Percentiles rank a stretch among this genome's conserved stretches.
phyloP scores from a whole-genome alignment of 2,888 invertebrate species.

The Dynastes grantii region DNA sequence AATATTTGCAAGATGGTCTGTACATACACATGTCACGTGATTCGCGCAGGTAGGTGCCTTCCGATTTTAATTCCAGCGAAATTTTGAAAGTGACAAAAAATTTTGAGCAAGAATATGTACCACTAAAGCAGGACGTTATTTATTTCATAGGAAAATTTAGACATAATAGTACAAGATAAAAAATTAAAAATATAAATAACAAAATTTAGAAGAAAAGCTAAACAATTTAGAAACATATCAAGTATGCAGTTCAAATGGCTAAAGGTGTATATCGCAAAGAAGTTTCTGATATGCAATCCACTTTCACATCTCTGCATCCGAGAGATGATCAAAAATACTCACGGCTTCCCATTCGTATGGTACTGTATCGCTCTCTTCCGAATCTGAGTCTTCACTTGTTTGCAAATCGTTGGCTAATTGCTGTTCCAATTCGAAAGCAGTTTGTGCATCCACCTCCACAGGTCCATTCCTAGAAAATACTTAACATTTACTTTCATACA shows the following conservation, averaged over 20 bases:
- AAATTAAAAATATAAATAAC: too few relatives aligned
- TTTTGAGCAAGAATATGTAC: too few relatives aligned
- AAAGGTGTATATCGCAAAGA: background rate
- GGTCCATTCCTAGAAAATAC: conserved; percentile 74
- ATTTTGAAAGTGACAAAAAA: too few relatives aligned
- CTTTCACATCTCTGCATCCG: conserved; percentile 40
- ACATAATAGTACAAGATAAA: too few relatives aligned
- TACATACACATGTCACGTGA: too few relatives aligned
- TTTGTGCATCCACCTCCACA: conserved; percentile 74
- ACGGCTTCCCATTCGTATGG: conserved; percentile 89
- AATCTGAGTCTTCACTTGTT: conserved; percentile 76
- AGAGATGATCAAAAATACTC: conserved; percentile 61
- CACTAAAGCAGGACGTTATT: too few relatives aligned
- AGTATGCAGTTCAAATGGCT: background rate
- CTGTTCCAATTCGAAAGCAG: conserved; percentile 77
- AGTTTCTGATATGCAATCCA: too few relatives aligned
- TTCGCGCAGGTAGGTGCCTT: too few relatives aligned
- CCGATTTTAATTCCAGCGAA: too few relatives aligned
- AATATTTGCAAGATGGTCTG: too few relatives aligned
- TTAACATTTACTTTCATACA: background rate
- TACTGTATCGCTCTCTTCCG: conserved; percentile 82
- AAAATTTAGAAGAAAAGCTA: too few relatives aligned
- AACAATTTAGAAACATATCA: background rate
- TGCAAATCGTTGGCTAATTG: conserved; percentile 77
- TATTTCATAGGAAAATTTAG: too few relatives aligned